Evolutionary conservation across 2,797 vertebrate genomes (phyloP), one percentile per base, ranked within the genome.

Genomic region (Malurus leucopterus): DNA sequence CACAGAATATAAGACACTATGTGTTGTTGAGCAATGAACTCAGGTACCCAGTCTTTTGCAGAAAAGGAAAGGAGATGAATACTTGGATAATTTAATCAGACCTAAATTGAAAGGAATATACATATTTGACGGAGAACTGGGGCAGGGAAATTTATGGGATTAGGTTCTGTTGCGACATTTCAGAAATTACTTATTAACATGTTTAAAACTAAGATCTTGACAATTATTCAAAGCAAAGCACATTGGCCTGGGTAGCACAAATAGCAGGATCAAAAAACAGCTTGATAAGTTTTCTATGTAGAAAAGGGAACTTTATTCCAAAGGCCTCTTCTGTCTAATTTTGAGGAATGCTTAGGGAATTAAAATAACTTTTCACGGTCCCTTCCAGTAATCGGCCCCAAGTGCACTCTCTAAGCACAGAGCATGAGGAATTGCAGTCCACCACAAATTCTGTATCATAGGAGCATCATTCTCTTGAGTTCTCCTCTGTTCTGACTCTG

Each of bases 1-100:
- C 34, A 59, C 44, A 86, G 20, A 88, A 88, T 87, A 69, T 76
- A 92, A 93, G 87, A 59, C 40, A 51, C 47, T 89, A 67, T 80
- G 36, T 92, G 47, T 54, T 21, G 75, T 74, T 92, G 24, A 76
- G 88, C 75, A 93, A 84, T 34, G 24, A 91, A 46, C 32, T 82
- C 75, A 43, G 74, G n/a, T 27, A 44, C 15, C 15, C 34, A 67
- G 24, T 32, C 89, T 88, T 92, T 79, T 82, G 73, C 29, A 74
- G 62, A 38, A 91, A 69, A 26, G 32, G 29, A 87, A 88, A 58
- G 40, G 23, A 89, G 18, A 84, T 61, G 18, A 91, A 85, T 86
- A 73, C 32, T 75, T 57, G 49, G 18, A 58, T 82, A 90, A 90
- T 75, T 90, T 86, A 91, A 32, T 69, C 3, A 5, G 34, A 26